Percentiles rank a stretch among this genome's conserved stretches.
Conservation (phyloP, 1,140 invertebrate species). For the Contarinia nasturtii region DNA sequence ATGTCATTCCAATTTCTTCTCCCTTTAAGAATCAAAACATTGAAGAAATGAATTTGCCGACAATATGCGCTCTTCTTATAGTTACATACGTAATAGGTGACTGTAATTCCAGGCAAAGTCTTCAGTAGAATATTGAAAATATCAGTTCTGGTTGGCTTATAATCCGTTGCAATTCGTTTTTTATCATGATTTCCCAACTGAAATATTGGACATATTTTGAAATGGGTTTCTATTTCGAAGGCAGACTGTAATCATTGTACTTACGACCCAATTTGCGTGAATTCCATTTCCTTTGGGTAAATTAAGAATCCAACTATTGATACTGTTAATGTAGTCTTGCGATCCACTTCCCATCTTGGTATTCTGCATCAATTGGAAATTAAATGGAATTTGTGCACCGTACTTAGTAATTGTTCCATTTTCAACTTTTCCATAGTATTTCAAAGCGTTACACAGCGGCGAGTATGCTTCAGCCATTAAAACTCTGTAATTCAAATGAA, state of each 20-base stretch:
- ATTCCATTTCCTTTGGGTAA: conserved; percentile 25
- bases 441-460: conserved; percentile 28
- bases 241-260: neutral
- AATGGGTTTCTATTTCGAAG: neutral
- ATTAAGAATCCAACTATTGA: conserved; percentile 34
- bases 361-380: conserved; percentile 31
- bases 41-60: neutral
- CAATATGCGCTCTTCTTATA: neutral
- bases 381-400: conserved; percentile 44
- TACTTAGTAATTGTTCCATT: conserved; percentile 30
- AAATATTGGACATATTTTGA: conserved; percentile 8
- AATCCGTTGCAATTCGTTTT: conserved; percentile 31
- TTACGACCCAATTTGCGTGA: conserved; percentile 31
- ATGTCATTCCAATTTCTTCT: conserved; percentile 62
- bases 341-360: conserved; percentile 31
- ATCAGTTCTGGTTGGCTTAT: conserved; percentile 37
- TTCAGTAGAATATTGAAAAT: conserved; percentile 43
- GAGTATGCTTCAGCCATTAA: conserved; percentile 46
- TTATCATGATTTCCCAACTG: conserved; percentile 46
- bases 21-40: conserved; percentile 28
- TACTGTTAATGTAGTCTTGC: conserved; percentile 26
- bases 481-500: conserved; percentile 23
- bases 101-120: conserved; percentile 46
- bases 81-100: conserved; percentile 46
- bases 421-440: conserved; percentile 36